Percentiles rank a stretch among this genome's conserved stretches.
phyloP scores from a whole-genome alignment of 2,888 invertebrate species.

The Caenorhabditis parvicauda region DNA sequence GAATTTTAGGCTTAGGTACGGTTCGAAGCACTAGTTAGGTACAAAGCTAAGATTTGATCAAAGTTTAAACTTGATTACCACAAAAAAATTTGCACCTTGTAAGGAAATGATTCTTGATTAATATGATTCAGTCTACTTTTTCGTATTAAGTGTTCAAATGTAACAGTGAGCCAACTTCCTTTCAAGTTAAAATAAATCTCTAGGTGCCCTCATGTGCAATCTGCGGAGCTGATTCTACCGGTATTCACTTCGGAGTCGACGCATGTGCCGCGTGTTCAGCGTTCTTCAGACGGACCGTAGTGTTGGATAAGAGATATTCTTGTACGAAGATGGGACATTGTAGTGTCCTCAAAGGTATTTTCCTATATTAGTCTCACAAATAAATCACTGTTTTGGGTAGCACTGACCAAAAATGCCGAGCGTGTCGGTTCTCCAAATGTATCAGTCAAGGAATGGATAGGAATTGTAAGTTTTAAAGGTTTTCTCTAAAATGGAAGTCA shows the following conservation, averaged over 20 bases:
- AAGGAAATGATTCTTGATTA: too few relatives aligned
- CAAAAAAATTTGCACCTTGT: too few relatives aligned
- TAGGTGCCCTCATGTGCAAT: constrained; percentile 51
- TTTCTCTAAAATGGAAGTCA: too few relatives aligned
- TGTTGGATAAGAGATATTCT: constrained; percentile 48
- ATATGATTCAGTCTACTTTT: too few relatives aligned
- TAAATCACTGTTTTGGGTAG: constrained; percentile 22
- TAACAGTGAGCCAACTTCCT: too few relatives aligned
- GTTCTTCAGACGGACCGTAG: constrained; percentile 51
- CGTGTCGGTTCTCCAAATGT: constrained; percentile 56
- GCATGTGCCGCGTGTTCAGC: constrained; percentile 56
- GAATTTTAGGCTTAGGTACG: too few relatives aligned
- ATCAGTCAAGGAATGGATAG: constrained; percentile 51
- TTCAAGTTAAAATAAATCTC: not conserved
- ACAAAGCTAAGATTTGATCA: too few relatives aligned
- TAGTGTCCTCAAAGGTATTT: constrained; percentile 45
- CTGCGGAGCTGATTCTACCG: constrained; percentile 56
- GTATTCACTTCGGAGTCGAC: constrained; percentile 59
- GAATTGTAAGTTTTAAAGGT: constrained; percentile 27
- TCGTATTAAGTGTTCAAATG: too few relatives aligned
- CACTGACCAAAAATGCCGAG: constrained; percentile 48
- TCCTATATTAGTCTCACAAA: not conserved
- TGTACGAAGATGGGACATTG: constrained; percentile 48
- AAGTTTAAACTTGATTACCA: too few relatives aligned
- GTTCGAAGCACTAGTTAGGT: too few relatives aligned